Base-by-base conservation (phyloP, 1,140 invertebrate genomes). In the Lordiphosa clarofinis region DNA sequence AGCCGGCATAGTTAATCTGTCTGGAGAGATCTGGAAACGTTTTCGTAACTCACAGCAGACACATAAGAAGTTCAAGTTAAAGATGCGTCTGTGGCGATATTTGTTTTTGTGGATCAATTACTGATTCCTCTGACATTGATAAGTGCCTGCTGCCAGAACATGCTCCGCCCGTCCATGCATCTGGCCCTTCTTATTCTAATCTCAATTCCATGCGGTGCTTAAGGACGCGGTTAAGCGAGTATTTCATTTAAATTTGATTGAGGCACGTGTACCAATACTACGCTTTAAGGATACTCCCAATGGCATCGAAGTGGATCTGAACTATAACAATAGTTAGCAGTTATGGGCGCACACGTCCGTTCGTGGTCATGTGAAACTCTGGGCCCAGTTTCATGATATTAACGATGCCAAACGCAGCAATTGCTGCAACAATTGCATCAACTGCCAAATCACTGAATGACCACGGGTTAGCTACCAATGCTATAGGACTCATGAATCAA, bases 351-450 rank as follows among this genome's bases (percentile, higher is more conserved):
- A 95, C 99, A 12, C 92, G 95, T 31, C 97, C 97, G 8, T 89
- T 99, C 60, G 97, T 98, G 43, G 90, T 98, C 24, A 92, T 97
- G 93, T 97, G 1, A 99, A 99, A 91, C 90, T 96, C 47, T 99
- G 98, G 98, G 98, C 98, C 11, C 95, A 96, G 79, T 92, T 92
- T 79, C 96, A 98, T 88, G 91, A 95, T 72, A 99, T 99, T 69
- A 99, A 99, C 88, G 96, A 99, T 91, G 97, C 98, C 4, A 96
- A 96, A 76, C 94, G 95, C 44, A 96, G 24, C 24, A 28, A n/a
- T n/a, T 28, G 24, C 4, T 28, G 9, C 64, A 37, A 21, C 54
- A 46, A 13, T 36, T 44, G 6, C 47, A 66, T 7, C 63, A 49
- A 24, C 56, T 66, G 7, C 57, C 36, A 21, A 38, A 57, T 39